phyloP scores from a whole-genome alignment of 2,797 vertebrate genomes.

The Oryzias sinensis region DNA sequence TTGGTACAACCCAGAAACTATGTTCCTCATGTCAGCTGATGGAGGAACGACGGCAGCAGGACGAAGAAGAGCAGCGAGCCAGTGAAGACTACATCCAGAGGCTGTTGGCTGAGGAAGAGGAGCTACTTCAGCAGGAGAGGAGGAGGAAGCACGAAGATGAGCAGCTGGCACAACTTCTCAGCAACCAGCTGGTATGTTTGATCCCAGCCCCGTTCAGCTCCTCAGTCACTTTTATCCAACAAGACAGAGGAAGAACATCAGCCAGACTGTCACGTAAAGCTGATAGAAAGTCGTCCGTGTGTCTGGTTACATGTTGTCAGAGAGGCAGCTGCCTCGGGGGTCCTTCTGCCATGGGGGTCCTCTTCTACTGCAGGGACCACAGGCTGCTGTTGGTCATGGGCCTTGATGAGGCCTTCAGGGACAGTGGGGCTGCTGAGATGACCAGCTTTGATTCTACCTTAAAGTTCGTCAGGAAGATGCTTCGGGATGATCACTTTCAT shows the following conservation, averaged over 20 bases:
- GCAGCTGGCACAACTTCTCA: constrained; percentile 64
- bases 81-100: constrained; percentile 88
- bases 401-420: too few species aligned
- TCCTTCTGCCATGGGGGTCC: too few species aligned
- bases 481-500: too few species aligned
- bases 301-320: too few species aligned
- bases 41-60: constrained; percentile 81
- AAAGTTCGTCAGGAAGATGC: too few species aligned
- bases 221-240: not conserved
- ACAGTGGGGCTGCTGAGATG: too few species aligned
- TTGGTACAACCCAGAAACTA: not conserved
- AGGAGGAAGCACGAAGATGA: constrained; percentile 75
- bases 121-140: constrained; percentile 73
- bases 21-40: constrained; percentile 72
- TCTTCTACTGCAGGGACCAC: too few species aligned
- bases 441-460: too few species aligned
- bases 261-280: too few species aligned
- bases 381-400: too few species aligned
- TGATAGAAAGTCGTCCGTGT: too few species aligned
- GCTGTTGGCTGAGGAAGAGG: constrained; percentile 84
- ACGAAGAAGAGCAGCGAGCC: constrained; percentile 85
- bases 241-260: not conserved
- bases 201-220: not conserved
- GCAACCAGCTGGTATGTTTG: constrained; percentile 63
- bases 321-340: too few species aligned